Evolutionary conservation across 2,113 vertebrate genomes (phyloP), one percentile per base, ranked within the genome.

Genomic region (Ia io): DNA sequence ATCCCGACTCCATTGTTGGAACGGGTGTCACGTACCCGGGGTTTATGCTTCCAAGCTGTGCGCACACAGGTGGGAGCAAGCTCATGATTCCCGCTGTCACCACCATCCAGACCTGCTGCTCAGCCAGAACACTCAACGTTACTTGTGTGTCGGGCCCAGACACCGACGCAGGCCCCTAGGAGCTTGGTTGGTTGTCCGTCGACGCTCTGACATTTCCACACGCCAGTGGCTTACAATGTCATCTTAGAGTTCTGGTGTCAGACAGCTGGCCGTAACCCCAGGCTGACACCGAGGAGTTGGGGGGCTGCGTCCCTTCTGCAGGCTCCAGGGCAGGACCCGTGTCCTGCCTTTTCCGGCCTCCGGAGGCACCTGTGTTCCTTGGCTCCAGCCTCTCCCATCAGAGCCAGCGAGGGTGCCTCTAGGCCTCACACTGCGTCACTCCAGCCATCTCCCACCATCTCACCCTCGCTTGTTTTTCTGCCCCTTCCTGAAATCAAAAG

Each of bases 11-110:
- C 89, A 86, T 94, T 96, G 78, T 88, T 78, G 56, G 87, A 88
- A 89, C 83, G 79, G 32, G 74, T 93, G 53, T 63, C 90, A 95
- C 69, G 65, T 94, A 91, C 94, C 91, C 70, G 77, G 37, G 49
- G 37, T 92, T 92, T 71, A 69, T 51, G 74, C 95, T 53, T 94
- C 86, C 88, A 76, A 89, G 84, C 89, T 76, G 95, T 42, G 47
- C 42, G 83, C 20, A 59, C 74, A 76, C 89, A 96, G 93, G 93
- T 95, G 95, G 94, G 88, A 70, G 83, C 71, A 74, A 67, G 37
- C 78, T 87, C 51, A 61, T 78, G 35, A 95, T 94, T 92, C 93
- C 94, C 96, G 44, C 40, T 77, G 91, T 93, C 92, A 61, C 42
- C 16, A n/a, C 17, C 74, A 92, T 32, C 56, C 71, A 79, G 67